phyloP scores from a whole-genome alignment of 2,888 invertebrate genomes.

The Dusona sp. region DNA sequence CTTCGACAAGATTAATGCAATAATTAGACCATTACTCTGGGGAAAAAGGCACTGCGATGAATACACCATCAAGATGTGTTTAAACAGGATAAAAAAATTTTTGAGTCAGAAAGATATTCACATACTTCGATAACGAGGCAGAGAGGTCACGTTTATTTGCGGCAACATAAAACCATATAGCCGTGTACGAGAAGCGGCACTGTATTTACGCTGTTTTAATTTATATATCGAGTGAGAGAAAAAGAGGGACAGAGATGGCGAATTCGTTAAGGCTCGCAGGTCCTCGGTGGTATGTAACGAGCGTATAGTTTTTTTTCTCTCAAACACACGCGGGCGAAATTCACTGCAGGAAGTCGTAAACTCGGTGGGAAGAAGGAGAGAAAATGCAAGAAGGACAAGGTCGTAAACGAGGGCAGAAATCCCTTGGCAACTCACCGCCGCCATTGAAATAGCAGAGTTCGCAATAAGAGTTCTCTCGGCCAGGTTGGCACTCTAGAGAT shows the following conservation, averaged over 20 bases:
- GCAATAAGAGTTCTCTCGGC: constrained; percentile 16
- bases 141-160: constrained; percentile 16
- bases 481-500: constrained; percentile 22
- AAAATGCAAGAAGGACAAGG: constrained; percentile 15
- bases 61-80: not conserved
- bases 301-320: constrained; percentile 28
- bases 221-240: constrained; percentile 44
- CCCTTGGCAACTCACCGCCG: constrained; percentile 27
- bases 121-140: constrained; percentile 37
- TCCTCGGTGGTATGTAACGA: constrained; percentile 55
- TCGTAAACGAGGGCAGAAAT: constrained; percentile 59
- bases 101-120: not conserved
- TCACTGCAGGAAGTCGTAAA: constrained; percentile 61
- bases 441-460: constrained; percentile 37
- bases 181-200: not conserved
- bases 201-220: constrained; percentile 42
- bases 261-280: constrained; percentile 57
- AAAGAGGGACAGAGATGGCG: constrained; percentile 27
- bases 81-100: constrained; percentile 8
- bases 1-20: constrained; percentile 15
- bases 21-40: constrained; percentile 11
- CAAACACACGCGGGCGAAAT: constrained; percentile 42
- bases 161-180: not conserved
- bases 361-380: constrained; percentile 32
- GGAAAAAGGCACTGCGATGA: not conserved